Percentiles rank a stretch among this genome's conserved stretches.
Evolutionary conservation across 2,888 invertebrate species (phyloP).

Genomic region (Stomorhina lunata): DNA sequence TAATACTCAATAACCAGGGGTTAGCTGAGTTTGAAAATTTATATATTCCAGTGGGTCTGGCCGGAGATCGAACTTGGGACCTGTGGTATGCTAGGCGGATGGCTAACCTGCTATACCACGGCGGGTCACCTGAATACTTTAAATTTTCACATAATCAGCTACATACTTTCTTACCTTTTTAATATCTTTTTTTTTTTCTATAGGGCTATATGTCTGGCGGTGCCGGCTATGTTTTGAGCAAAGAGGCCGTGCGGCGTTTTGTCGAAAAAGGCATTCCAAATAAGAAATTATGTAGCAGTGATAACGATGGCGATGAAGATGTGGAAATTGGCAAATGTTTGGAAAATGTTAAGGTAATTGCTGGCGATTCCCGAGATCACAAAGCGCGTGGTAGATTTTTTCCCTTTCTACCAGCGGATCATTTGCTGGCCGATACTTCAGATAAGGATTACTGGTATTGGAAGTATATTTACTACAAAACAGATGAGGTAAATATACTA

Average conservation of each 20-base stretch:
- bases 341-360: conserved; percentile 90
- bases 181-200: background rate
- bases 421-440: conserved; percentile 93
- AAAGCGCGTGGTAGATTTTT: conserved; percentile 95
- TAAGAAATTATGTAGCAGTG: conserved; percentile 80
- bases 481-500: conserved; percentile 84
- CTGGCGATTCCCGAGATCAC: conserved; percentile 94
- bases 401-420: conserved; percentile 96
- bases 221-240: conserved; percentile 96
- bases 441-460: conserved; percentile 96
- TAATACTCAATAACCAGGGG: too few species aligned
- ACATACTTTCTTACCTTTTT: too few species aligned
- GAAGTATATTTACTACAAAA: conserved; percentile 96
- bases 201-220: conserved; percentile 96
- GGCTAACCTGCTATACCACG: too few species aligned
- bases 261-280: conserved; percentile 88
- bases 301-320: conserved; percentile 80
- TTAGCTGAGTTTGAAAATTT: too few species aligned
- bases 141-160: too few species aligned
- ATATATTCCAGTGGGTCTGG: too few species aligned
- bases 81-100: too few species aligned
- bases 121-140: too few species aligned
- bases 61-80: too few species aligned
- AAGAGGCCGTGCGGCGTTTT: conserved; percentile 88
- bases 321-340: conserved; percentile 86